Evolutionary conservation across 2,888 invertebrate genomes (phyloP), one percentile per base, ranked within the genome.

Genomic region (Aporophyla lueneburgensis): DNA sequence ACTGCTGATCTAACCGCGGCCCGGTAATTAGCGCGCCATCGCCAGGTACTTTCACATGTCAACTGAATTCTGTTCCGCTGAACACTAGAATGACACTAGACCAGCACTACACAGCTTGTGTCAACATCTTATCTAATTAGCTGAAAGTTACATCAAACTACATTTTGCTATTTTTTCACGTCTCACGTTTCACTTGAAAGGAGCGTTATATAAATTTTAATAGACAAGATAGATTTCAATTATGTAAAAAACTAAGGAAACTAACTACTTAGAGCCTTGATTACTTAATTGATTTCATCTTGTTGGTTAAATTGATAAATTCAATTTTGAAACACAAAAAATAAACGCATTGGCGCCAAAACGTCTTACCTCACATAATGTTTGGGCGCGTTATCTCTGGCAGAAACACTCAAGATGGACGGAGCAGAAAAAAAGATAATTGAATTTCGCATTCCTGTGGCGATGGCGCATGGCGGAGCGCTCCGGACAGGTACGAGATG

Each of bases 371-470:
- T n/a, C 56, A 56, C 71, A 67, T 83, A 74, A 84, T 71, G 81
- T 72, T 69, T 68, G 70, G 78, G 62, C n/a, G 71, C 76, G 73
- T 85, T 86, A 84, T 83, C 83, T 85, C 77, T 75, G 77, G 27
- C 80, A 84, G 76, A 81, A 82, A 81, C 68, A 85, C 83, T 79
- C 70, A 82, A 85, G 77, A 84, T 82, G 84, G 81, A 82, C 81
- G 74, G 78, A 71, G 74, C 83, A 81, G 73, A 84, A 85, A 89
- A 88, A 91, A 89, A 88, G 83, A 80, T 88, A 88, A 89, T 88
- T 88, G 86, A 87, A 89, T 89, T 89, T 89, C 77, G 89, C 87
- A 88, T 89, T 86, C 85, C 86, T 86, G 82, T 78, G 83, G 51
- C 78, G 76, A 10, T 24, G 63, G 56, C 56, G 56, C 76, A 74